These are phyloP conservation scores for Drosophila neotestacea DNA, from an alignment of 2,888 invertebrate genomes.

Conservation along the genomic window DNA sequence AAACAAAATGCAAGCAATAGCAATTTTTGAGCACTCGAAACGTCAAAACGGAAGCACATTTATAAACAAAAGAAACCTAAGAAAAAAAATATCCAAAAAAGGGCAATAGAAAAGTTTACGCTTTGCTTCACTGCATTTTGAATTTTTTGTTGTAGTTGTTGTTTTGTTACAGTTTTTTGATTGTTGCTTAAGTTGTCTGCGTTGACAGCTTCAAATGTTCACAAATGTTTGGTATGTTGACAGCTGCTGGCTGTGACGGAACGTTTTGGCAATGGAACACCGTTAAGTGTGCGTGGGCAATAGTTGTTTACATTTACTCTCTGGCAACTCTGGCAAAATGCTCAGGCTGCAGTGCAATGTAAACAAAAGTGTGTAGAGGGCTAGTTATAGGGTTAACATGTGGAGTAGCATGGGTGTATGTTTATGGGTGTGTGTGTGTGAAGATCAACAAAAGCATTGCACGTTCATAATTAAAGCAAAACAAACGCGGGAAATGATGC, in stretches of 20 bases:
- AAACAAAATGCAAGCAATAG: conserved; percentile 45
- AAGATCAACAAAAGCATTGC: conserved; percentile 56
- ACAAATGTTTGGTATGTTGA: conserved; percentile 42
- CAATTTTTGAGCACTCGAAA: conserved; percentile 38
- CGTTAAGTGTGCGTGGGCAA: conserved; percentile 24
- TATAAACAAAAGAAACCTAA: conserved; percentile 44
- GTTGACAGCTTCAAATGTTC: conserved; percentile 59
- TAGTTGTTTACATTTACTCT: conserved; percentile 48
- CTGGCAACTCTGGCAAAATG: conserved; percentile 19
- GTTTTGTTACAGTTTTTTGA: conserved; percentile 25
- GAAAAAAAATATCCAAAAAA: too few relatives aligned
- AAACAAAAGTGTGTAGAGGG: conserved; percentile 47
- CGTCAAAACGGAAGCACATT: conserved; percentile 52
- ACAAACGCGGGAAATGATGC: conserved; percentile 44
- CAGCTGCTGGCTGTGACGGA: conserved; percentile 54
- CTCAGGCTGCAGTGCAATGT: conserved; percentile 38
- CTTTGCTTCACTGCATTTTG: conserved; percentile 36
- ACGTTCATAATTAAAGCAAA: conserved; percentile 73
- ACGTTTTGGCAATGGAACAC: conserved; percentile 61
- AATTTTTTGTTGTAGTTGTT: not conserved
- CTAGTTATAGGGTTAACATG: not conserved
- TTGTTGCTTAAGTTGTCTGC: conserved; percentile 48
- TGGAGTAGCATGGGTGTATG: not conserved
- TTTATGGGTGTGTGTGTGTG: conserved; percentile 17
- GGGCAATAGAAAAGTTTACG: conserved; percentile 50